phyloP scores from a whole-genome alignment of 1,140 invertebrate species.

The Anoplophora glabripennis region DNA sequence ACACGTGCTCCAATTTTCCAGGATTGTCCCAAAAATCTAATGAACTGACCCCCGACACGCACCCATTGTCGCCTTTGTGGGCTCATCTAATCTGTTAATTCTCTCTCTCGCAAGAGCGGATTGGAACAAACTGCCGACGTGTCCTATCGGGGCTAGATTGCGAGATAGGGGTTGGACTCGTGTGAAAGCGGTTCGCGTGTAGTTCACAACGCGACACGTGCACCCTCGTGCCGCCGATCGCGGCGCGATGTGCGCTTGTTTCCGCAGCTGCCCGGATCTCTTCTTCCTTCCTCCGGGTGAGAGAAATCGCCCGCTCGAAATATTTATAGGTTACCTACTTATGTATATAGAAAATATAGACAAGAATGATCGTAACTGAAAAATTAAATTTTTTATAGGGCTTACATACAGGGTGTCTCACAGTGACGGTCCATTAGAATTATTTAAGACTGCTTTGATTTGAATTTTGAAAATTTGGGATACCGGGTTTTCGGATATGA shows the following conservation, averaged over 20 bases:
- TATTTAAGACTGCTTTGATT: no score
- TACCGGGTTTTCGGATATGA: no score
- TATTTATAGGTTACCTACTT: no score
- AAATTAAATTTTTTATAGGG: no score
- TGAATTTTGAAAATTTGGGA: no score
- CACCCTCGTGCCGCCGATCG: conserved; percentile 30
- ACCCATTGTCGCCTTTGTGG: conserved; percentile 9
- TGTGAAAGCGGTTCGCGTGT: conserved; percentile 40
- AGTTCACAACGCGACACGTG: conserved; percentile 42
- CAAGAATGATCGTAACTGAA: no score
- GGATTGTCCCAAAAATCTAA: conserved; percentile 17
- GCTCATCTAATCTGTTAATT: not conserved
- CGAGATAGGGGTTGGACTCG: conserved; percentile 31
- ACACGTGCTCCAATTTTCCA: conserved; percentile 18
- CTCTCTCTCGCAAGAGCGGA: not conserved
- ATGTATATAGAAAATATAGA: no score
- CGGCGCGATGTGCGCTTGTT: conserved; percentile 18
- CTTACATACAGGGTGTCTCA: no score
- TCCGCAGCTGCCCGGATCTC: conserved; percentile 21
- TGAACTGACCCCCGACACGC: conserved; percentile 9
- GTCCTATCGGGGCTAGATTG: conserved; percentile 13
- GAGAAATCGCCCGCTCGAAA: no score
- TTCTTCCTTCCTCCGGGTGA: no score
- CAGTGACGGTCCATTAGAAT: no score
- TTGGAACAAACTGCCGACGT: not conserved